Evolutionary conservation across 1,140 invertebrate species (phyloP), one percentile per base, ranked within the genome.

Genomic region (Zaprionus ghesquierei): DNA sequence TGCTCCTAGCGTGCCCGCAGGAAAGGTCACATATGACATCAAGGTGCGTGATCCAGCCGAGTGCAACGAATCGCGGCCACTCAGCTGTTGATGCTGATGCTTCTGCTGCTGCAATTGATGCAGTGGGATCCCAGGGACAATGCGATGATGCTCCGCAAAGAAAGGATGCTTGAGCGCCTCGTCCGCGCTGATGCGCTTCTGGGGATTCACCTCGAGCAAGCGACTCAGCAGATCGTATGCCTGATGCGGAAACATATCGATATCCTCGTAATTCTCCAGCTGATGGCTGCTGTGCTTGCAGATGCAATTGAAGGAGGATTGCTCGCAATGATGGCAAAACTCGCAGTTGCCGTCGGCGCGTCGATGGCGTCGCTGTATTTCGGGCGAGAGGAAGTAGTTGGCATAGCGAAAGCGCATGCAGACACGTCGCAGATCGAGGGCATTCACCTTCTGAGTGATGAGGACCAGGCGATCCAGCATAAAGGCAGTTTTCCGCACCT

Each of bases 211-310:
- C 71, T 98, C 99, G 78, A 99, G 94, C 98, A 99, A 99, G 93
- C 98, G 97, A 93, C 99, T 98, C 91, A 99, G 99, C 72, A 99
- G 95, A 92, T 99, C 99, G 93, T 99, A 99, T 22, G 98, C 99
- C 8, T 89, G 77, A 0, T n/a, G 9, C 0, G 91, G 90, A 31
- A 90, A 92, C 1, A 81, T 72, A 31, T 92, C 91, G 46, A 84
- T 22, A 0, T 81, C 74, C 5, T 86, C 79, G 51, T 87, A 82
- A 1, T 49, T 23, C 50, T 91, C 89, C 5, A 82, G 31, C 9
- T 70, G 33, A 13, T 87, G 81, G n/a, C 15, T 61, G 13, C 68
- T 77, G 22, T 91, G 74, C 49, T 63, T 62, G 65, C 91, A 92
- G 1, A 92, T 41, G 72, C 91, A 92, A 23, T 92, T 90, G 38